phyloP scores from a whole-genome alignment of 2,113 vertebrate species.

The Nannobrachium achirus region DNA sequence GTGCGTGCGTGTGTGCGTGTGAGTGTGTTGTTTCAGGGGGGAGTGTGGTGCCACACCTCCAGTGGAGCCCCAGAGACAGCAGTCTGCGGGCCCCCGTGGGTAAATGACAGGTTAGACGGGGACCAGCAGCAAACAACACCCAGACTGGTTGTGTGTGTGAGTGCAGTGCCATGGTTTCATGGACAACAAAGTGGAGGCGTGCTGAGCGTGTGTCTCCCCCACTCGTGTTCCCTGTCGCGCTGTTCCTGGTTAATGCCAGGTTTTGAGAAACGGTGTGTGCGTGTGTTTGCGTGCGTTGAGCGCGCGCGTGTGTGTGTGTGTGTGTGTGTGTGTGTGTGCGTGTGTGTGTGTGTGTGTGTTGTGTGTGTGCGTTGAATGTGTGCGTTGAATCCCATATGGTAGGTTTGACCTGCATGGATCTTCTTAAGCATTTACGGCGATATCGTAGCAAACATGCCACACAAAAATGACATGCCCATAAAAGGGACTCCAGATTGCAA shows the following conservation, averaged over 20 bases:
- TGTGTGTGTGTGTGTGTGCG: not conserved
- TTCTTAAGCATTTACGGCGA: too few species aligned
- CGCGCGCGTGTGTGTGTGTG: not conserved
- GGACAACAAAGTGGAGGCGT: conserved; percentile 19
- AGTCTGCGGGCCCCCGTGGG: conserved; percentile 62
- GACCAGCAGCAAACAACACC: conserved; percentile 44
- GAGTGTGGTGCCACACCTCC: conserved; percentile 44
- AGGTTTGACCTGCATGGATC: too few species aligned
- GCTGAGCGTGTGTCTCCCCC: conserved; percentile 12
- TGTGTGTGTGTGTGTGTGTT: not conserved
- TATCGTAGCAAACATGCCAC: too few species aligned
- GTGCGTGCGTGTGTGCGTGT: conserved; percentile 17
- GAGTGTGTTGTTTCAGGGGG: conserved; percentile 22
- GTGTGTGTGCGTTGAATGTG: too few species aligned
- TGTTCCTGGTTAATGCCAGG: too few species aligned
- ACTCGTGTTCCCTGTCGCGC: not conserved
- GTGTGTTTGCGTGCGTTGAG: not conserved
- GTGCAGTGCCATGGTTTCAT: conserved; percentile 1
- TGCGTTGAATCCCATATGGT: too few species aligned
- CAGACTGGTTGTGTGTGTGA: conserved; percentile 23
- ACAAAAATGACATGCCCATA: too few species aligned
- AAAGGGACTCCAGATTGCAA: too few species aligned
- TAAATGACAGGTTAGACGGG: conserved; percentile 67
- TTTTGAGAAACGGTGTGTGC: not conserved
- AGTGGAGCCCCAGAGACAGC: conserved; percentile 38